phyloP scores from a whole-genome alignment of 1,140 invertebrate genomes.

The Saccostrea glomerata region DNA sequence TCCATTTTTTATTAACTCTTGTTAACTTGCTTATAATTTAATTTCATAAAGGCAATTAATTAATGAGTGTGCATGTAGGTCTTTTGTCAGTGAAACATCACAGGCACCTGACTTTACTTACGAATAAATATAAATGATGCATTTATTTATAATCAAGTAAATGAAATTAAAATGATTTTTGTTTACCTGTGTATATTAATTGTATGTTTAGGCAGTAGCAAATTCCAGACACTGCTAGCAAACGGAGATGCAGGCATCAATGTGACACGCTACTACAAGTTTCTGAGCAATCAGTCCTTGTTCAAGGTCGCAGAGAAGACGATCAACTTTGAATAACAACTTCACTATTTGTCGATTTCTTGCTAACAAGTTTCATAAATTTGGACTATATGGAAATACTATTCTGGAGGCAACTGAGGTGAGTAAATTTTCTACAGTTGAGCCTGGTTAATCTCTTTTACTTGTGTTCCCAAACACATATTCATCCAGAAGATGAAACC shows the following conservation, averaged over 20 bases:
- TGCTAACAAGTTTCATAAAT: constrained; percentile 76
- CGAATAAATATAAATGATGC: too few species aligned
- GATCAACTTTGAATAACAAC: constrained; percentile 67
- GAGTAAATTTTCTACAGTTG: not conserved
- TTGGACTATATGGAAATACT: constrained; percentile 77
- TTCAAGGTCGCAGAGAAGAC: constrained; percentile 82
- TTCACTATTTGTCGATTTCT: constrained; percentile 79
- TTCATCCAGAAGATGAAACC: too few species aligned
- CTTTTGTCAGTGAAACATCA: too few species aligned
- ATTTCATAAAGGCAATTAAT: not conserved
- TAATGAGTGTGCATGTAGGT: not conserved
- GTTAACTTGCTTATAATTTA: too few species aligned
- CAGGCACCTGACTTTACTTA: too few species aligned
- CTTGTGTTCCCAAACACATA: too few species aligned
- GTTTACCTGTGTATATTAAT: too few species aligned
- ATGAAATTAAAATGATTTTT: too few species aligned
- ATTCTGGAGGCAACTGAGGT: constrained; percentile 81
- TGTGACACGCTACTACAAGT: constrained; percentile 86
- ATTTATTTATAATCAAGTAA: too few species aligned
- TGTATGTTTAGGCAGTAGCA: constrained; percentile 48
- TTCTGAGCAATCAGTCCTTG: constrained; percentile 82
- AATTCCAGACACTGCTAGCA: constrained; percentile 74
- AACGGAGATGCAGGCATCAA: constrained; percentile 77
- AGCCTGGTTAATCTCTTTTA: too few species aligned
- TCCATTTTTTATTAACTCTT: too few species aligned